phyloP scores from a whole-genome alignment of 2,888 invertebrate genomes.

The Oscheius sp. region DNA sequence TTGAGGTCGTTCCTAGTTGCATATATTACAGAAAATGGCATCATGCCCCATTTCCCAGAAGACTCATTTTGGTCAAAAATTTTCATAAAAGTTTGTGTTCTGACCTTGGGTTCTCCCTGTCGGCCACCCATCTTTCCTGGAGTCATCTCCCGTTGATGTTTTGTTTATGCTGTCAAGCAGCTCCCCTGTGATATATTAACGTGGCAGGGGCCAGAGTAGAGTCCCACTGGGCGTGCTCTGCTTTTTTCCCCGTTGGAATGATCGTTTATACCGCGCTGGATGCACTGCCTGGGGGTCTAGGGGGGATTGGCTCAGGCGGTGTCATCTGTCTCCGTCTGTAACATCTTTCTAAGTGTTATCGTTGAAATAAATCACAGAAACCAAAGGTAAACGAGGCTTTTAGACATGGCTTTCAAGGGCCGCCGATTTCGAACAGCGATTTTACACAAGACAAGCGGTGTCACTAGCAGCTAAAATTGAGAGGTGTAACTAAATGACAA shows the following conservation, averaged over 20 bases:
- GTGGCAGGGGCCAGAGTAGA: conserved; percentile 12
- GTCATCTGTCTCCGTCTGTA: not conserved
- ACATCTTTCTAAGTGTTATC: too few species aligned
- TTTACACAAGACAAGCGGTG: conserved; percentile 30
- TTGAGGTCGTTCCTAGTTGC: not conserved
- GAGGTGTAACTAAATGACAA: conserved; percentile 36
- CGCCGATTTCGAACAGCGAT: conserved; percentile 29
- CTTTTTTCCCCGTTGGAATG: conserved; percentile 2
- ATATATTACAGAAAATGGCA: conserved; percentile 7
- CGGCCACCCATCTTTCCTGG: conserved; percentile 9
- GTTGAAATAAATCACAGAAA: too few species aligned
- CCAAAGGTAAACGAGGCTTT: conserved; percentile 14
- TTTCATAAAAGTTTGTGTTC: not conserved
- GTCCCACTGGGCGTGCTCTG: conserved; percentile 10
- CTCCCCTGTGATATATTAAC: conserved; percentile 31
- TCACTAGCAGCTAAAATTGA: conserved; percentile 37
- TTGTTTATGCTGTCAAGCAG: conserved; percentile 32
- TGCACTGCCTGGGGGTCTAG: not conserved
- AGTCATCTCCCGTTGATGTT: conserved; percentile 18
- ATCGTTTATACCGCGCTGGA: not conserved
- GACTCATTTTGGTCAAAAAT: conserved; percentile 9
- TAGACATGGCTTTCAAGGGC: conserved; percentile 12
- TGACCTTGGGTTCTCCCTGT: conserved; percentile 3
- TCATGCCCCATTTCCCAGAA: conserved; percentile 8
- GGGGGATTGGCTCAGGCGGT: not conserved